Evolutionary conservation across 1,140 invertebrate genomes (phyloP), one percentile per base, ranked within the genome.

Genomic region (Xylocopa sonorina): DNA sequence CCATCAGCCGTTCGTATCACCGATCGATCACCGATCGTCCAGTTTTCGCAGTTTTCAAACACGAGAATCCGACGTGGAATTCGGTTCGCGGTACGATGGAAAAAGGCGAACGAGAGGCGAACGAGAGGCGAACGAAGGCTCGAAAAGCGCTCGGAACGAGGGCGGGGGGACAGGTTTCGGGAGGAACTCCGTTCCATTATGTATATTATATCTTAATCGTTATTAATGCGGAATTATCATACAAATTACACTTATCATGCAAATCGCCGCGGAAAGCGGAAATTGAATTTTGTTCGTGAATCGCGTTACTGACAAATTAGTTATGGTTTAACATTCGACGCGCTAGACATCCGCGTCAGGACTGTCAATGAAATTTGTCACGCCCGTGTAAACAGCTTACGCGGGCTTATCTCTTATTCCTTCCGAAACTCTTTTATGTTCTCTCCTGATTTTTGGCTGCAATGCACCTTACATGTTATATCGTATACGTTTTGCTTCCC

Each of bases 361-460:
- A 21, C 34, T 69, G 55, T 71, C 75, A 71, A 78, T 32, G 75
- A 51, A 62, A 71, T 78, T 71, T 69, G 66, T 60, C 67, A 71
- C 55, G 75, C 66, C 32, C 75, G 46, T 46, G 43, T 62, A 71
- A 60, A 60, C 67, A 71, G 75, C 43, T 57, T n/a, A 32, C 32
- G 43, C 32, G 18, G 27, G 29, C 16, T n/a, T 24, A n/a, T 32
- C 43, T 32, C 53, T 55, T 32, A 18, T 32, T 48, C 41, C 53
- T 51, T 9, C 32, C 32, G 24, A 77, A 58, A 50, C 50, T 60
- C 34, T 12, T 24, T 10, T 53, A n/a, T 27, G 12, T 27, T n/a
- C n/a, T n/a, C n/a, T n/a, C n/a, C n/a, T n/a, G n/a, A n/a, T n/a
- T n/a, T n/a, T n/a, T n/a, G n/a, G n/a, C n/a, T n/a, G n/a, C n/a